phyloP scores from a whole-genome alignment of 2,888 invertebrate genomes.

The Coleophora deauratella region DNA sequence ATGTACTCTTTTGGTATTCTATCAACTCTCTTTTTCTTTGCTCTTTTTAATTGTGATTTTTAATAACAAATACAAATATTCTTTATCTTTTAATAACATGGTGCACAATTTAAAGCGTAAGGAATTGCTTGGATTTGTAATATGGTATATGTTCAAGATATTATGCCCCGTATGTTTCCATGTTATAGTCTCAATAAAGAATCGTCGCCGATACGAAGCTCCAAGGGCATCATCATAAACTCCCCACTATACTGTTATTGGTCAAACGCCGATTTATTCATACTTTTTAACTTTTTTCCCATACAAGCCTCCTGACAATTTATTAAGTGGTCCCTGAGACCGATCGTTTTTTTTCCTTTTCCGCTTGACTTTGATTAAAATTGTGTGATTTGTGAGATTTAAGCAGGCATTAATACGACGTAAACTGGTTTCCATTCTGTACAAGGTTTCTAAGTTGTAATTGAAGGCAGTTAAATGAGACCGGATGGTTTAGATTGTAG shows the following conservation, averaged over 20 bases:
- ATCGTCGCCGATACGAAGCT: constrained; percentile 55
- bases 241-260: constrained; percentile 64
- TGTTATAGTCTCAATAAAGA: constrained; percentile 59
- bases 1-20: too few relatives aligned
- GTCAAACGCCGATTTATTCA: constrained; percentile 49
- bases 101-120: too few relatives aligned
- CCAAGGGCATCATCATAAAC: constrained; percentile 65
- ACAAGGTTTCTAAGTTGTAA: constrained; percentile 9
- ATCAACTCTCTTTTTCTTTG: too few relatives aligned
- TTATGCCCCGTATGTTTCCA: constrained; percentile 39
- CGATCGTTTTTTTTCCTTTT: constrained; percentile 24
- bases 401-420: constrained; percentile 42
- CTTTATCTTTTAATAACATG: too few relatives aligned
- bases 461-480: neutral
- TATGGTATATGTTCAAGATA: too few relatives aligned
- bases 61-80: too few relatives aligned
- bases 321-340: constrained; percentile 48
- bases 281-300: constrained; percentile 39
- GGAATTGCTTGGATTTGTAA: too few relatives aligned
- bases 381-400: constrained; percentile 29
- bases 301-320: constrained; percentile 45
- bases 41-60: too few relatives aligned
- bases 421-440: constrained; percentile 24
- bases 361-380: constrained; percentile 35
- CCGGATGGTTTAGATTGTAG: too few relatives aligned